A percentile compares a stretch with the other conserved stretches of the same genome.
These are phyloP conservation scores for Epiblema foenella DNA, from an alignment of 2,888 invertebrate genomes.

Conservation along the genomic window DNA sequence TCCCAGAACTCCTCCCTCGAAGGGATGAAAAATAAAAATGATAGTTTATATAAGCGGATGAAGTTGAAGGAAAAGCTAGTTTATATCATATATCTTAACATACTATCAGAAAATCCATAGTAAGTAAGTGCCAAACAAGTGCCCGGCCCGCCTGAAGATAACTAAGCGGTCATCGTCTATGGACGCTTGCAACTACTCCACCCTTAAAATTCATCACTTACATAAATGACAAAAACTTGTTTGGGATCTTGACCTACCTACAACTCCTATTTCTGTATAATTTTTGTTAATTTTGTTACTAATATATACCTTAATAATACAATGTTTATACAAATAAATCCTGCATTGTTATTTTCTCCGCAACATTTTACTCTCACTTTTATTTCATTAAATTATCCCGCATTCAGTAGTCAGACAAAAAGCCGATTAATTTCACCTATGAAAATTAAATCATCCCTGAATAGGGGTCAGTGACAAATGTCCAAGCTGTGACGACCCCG, in stretches of 20 bases:
- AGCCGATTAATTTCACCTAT: constrained; percentile 53
- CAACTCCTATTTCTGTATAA: neutral
- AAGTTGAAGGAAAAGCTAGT: too few relatives aligned
- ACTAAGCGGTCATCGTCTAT: too few relatives aligned
- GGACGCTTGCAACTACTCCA: too few relatives aligned
- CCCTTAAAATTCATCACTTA: too few relatives aligned
- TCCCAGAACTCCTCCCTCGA: too few relatives aligned
- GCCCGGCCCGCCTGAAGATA: too few relatives aligned
- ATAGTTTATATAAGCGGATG: too few relatives aligned
- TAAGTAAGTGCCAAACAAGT: too few relatives aligned
- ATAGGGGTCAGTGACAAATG: constrained; percentile 71
- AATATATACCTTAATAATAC: too few relatives aligned
- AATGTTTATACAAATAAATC: neutral
- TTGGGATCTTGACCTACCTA: neutral
- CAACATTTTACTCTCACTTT: neutral
- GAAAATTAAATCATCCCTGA: constrained; percentile 76
- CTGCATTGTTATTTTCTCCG: neutral
- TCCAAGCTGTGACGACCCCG: constrained; percentile 71
- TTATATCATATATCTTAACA: too few relatives aligned
- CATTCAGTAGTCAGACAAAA: constrained; percentile 44
- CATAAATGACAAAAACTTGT: neutral
- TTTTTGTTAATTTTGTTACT: neutral
- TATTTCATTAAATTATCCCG: constrained; percentile 39
- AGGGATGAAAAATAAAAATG: too few relatives aligned
- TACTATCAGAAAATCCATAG: too few relatives aligned